These are phyloP conservation scores for Zeus faber DNA, from an alignment of 2,113 vertebrate species.

Conservation along the genomic window DNA sequence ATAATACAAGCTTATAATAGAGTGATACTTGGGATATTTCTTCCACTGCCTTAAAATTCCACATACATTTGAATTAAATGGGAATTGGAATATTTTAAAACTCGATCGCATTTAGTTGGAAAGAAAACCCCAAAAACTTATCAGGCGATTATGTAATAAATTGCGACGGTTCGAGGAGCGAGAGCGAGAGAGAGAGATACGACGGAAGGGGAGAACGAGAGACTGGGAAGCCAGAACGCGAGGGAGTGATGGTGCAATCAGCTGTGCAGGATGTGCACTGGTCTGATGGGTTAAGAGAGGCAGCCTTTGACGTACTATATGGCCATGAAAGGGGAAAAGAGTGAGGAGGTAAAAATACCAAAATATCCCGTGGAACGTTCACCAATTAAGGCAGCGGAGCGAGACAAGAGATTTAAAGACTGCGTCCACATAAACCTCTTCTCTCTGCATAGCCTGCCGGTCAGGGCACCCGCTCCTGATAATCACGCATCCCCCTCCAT, in stretches of 20 bases:
- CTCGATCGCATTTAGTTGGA: too few species aligned
- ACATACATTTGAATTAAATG: too few species aligned
- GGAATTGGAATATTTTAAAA: too few species aligned
- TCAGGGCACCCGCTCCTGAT: slow-evolving; percentile 10
- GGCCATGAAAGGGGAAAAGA: slow-evolving; percentile 61
- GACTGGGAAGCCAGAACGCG: background rate
- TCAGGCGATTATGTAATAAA: too few species aligned
- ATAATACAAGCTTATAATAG: too few species aligned
- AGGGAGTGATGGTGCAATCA: slow-evolving; percentile 21
- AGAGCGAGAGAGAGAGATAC: background rate
- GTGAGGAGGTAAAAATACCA: slow-evolving; percentile 34
- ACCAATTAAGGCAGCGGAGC: slow-evolving; percentile 73
- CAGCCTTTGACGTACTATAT: slow-evolving; percentile 31
- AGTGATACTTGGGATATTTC: too few species aligned
- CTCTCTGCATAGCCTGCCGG: slow-evolving; percentile 24
- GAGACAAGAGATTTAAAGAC: slow-evolving; percentile 44
- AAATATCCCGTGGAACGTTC: slow-evolving; percentile 61
- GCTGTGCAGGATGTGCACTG: slow-evolving; percentile 23
- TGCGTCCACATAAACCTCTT: slow-evolving; percentile 44
- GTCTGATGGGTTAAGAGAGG: slow-evolving; percentile 26
- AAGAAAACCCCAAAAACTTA: too few species aligned
- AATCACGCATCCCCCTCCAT: slow-evolving; percentile 14
- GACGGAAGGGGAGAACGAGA: background rate
- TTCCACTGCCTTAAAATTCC: too few species aligned
- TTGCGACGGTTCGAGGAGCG: background rate